Percentiles rank a stretch among this genome's conserved stretches.
phyloP scores from a whole-genome alignment of 2,113 vertebrate genomes.

The Herpetotheres cachinnans region DNA sequence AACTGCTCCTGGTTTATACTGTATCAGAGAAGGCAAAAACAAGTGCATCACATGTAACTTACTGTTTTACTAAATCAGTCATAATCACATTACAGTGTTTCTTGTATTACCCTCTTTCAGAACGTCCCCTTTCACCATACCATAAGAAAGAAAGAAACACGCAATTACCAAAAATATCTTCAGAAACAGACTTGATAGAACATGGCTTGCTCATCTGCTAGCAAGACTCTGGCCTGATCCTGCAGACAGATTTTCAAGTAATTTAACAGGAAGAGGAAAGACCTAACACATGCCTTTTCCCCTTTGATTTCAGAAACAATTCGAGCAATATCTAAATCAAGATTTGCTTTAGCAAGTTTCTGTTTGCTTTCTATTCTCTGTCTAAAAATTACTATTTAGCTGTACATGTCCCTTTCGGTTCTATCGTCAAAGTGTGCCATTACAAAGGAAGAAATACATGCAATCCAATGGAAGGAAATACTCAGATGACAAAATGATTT shows the following conservation, averaged over 20 bases:
- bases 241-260: background rate
- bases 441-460: background rate
- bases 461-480: background rate
- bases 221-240: background rate
- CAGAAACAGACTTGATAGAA: background rate
- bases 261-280: background rate
- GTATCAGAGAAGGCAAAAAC: background rate
- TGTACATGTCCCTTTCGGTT: background rate
- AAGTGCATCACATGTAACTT: background rate
- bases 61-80: background rate
- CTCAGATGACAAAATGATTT: background rate
- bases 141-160: background rate
- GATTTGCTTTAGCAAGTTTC: background rate
- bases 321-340: background rate
- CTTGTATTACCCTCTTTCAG: background rate
- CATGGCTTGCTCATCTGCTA: background rate
- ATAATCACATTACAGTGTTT: background rate
- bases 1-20: background rate
- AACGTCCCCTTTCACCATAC: background rate
- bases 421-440: background rate
- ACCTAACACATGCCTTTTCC: background rate
- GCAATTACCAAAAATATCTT: background rate
- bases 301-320: background rate
- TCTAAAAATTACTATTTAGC: background rate
- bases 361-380: background rate